Conservation (phyloP, 2,113 vertebrate species). For the Haplotaxodon microlepis region DNA sequence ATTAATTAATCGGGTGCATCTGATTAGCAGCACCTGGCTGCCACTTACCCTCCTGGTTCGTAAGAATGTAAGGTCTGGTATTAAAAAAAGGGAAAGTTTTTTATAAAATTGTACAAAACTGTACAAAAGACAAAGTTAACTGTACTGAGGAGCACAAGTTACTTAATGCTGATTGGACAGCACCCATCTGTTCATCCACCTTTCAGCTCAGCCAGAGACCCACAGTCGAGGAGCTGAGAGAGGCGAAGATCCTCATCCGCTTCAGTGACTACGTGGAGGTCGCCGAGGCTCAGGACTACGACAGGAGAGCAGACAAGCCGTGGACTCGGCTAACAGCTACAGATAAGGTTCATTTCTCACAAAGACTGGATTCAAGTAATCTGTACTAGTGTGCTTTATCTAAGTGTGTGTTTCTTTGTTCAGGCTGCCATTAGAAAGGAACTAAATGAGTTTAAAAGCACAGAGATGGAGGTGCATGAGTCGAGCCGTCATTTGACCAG, state of each 20-base stretch:
- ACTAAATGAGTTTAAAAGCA: slow-evolving; percentile 99
- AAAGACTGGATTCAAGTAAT: neutral
- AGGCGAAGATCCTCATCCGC: slow-evolving; percentile 95
- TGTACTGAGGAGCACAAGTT: neutral
- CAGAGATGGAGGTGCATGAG: slow-evolving; percentile 99
- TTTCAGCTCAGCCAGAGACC: slow-evolving; percentile 92
- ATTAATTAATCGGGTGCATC: neutral
- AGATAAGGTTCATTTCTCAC: slow-evolving; percentile 78
- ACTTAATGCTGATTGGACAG: neutral
- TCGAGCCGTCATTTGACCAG: slow-evolving; percentile 97
- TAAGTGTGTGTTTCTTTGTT: neutral
- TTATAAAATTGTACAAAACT: neutral
- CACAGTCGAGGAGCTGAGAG: slow-evolving; percentile 92
- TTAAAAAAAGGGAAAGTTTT: neutral
- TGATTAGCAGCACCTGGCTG: neutral
- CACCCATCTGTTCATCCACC: neutral
- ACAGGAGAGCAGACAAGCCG: slow-evolving; percentile 93
- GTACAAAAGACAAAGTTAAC: neutral
- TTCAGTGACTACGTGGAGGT: slow-evolving; percentile 99
- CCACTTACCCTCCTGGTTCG: neutral
- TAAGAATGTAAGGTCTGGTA: neutral
- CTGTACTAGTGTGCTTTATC: neutral
- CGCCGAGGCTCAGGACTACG: slow-evolving; percentile 95
- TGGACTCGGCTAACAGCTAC: slow-evolving; percentile 96
- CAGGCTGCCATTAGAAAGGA: slow-evolving; percentile 98